phyloP scores from a whole-genome alignment of 1,140 invertebrate genomes.

The Catajapyx aquilonaris region DNA sequence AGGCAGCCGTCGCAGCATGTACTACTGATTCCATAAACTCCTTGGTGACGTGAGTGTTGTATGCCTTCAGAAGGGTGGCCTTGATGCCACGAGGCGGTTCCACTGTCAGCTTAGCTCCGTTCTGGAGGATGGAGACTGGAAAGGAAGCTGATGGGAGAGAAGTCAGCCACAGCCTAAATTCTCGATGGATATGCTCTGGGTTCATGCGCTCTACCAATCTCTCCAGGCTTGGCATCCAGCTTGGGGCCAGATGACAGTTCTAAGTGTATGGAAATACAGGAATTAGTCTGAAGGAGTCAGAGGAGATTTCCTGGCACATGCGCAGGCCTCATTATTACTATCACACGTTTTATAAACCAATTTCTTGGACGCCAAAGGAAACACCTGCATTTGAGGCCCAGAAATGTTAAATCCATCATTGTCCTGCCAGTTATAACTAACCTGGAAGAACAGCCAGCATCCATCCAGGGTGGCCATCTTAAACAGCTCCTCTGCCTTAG shows the following conservation, averaged over 20 bases:
- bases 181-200: conserved; percentile 26
- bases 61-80: conserved; percentile 9
- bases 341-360: no score
- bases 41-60: conserved; percentile 24
- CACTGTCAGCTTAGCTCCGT: conserved; percentile 47
- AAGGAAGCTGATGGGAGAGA: conserved; percentile 40
- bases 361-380: no score
- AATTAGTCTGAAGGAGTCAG: no score
- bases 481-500: conserved; percentile 37
- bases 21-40: conserved; percentile 13
- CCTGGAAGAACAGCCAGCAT: conserved; percentile 40
- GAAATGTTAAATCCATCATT: no score
- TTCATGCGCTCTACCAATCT: conserved; percentile 29
- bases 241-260: conserved; percentile 52
- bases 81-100: conserved; percentile 42
- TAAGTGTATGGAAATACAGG: no score
- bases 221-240: conserved; percentile 42
- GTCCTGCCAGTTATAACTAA: conserved; percentile 12
- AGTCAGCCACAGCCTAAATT: conserved; percentile 51
- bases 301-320: no score
- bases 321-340: no score
- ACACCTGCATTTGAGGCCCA: no score
- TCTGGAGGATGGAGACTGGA: conserved; percentile 44
- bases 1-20: no score
- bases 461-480: conserved; percentile 31